Base-by-base conservation (phyloP, 2,888 invertebrate genomes). In the Alviniconcha strummeri region DNA sequence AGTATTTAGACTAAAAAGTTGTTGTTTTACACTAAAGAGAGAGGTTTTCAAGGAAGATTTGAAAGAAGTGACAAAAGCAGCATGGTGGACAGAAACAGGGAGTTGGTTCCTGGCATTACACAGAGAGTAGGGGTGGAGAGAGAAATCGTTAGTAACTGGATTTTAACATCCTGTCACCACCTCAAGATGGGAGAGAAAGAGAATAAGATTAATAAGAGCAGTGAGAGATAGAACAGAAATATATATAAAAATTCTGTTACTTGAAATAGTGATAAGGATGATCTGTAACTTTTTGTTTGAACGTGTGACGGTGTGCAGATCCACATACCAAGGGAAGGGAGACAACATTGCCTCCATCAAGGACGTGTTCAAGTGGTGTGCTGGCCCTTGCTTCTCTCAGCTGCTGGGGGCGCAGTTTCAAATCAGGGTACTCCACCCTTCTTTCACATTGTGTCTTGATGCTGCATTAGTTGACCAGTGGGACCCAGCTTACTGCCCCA, bases 331-430 rank as follows among this genome's bases (percentile, higher is more conserved):
- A 71, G 85, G 85, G 11, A 83, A 83, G 64, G 86, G 87, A 74
- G 90, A 90, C 1, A 86, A 88, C n/a, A 85, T 93, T 5, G 89
- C 92, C 15, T 88, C 96, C 0, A 92, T 96, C 0, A 98, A 97
- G 91, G 97, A 97, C 92, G 96, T 96, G 0, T 97, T 97, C 95
- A 97, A 97, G 93, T 96, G 96, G 94, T 95, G 96, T 15, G 95
- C 96, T 82, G 96, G 96, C 81, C 94, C 95, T 0, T 93, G 94
- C 82, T 93, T 97, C 54, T 95, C 96, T 19, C 85, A 94, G 17
- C 91, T 93, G 78, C 93, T 96, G 0, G 93, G 94, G 17, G 88
- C 89, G 6, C 85, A 86, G 52, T 91, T 91, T 86, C 89, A 91
- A 83, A 85, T 85, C 76, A 90, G 89, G 87, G 91, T 90, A 57